Conservation (phyloP, 92 coral and sea anemone genomes). For the Desmophyllum pertusum region DNA sequence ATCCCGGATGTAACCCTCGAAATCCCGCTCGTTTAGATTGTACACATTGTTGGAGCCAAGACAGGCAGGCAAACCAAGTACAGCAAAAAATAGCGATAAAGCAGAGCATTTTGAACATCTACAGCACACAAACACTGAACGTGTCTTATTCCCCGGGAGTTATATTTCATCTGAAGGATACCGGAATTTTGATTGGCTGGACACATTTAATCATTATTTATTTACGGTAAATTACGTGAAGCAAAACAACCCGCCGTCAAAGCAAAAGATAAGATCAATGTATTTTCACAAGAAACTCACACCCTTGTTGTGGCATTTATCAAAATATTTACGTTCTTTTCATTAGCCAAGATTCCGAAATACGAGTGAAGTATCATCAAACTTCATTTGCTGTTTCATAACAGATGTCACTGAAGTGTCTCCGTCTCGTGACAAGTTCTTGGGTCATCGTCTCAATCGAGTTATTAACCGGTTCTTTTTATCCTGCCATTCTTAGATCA, state of each 20-base stretch:
- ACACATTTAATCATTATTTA: constrained; percentile 32
- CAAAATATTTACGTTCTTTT: constrained; percentile 33
- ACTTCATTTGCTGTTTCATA: neutral
- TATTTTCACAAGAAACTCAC: constrained; percentile 8
- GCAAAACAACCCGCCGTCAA: constrained; percentile 20
- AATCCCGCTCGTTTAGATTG: constrained; percentile 79
- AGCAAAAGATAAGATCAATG: constrained; percentile 1
- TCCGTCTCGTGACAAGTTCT: constrained; percentile 5
- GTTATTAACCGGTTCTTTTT: neutral
- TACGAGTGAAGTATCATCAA: constrained; percentile 3
- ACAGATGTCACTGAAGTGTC: constrained; percentile 16
- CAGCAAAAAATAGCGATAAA: neutral
- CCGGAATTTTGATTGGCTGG: constrained; percentile 22
- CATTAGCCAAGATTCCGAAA: constrained; percentile 18
- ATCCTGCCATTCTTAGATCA: constrained; percentile 9
- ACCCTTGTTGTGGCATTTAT: constrained; percentile 6
- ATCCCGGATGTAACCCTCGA: constrained; percentile 76
- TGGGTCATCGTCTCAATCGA: constrained; percentile 22
- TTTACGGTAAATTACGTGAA: constrained; percentile 47
- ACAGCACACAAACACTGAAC: neutral
- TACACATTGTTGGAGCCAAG: constrained; percentile 67
- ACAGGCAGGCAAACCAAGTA: neutral
- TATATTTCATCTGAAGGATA: constrained; percentile 2
- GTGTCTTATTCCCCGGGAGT: neutral
- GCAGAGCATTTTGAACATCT: constrained; percentile 7